Percentiles rank a stretch among this genome's conserved stretches.
Evolutionary conservation across 2,797 vertebrate genomes (phyloP).

Genomic region (Rhyacichthys aspro): DNA sequence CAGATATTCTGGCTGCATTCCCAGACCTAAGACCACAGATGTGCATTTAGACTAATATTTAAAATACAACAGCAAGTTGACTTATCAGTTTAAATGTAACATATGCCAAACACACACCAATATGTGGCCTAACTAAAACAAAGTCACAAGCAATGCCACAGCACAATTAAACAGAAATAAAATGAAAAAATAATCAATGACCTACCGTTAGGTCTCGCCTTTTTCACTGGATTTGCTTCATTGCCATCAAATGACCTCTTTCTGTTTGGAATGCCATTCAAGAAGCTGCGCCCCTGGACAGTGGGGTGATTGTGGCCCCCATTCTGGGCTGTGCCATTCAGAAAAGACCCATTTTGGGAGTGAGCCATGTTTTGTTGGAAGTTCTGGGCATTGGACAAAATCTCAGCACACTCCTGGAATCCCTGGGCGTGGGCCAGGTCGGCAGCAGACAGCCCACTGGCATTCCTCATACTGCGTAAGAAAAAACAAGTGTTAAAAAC

Average conservation of each 20-base stretch:
- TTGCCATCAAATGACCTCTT: conserved; percentile 92
- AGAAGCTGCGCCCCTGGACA: conserved; percentile 78
- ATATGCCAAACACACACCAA: background rate
- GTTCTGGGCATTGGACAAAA: conserved; percentile 97
- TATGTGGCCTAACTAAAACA: no score
- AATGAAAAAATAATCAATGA: background rate
- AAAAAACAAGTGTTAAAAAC: conserved; percentile 85
- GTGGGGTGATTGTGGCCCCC: conserved; percentile 80
- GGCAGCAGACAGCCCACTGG: conserved; percentile 97
- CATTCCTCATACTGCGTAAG: conserved; percentile 98
- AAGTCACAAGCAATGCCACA: no score
- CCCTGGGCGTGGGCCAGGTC: conserved; percentile 99
- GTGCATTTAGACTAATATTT: background rate
- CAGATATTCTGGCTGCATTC: conserved; percentile 70
- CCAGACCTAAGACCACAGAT: conserved; percentile 55
- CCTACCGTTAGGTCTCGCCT: conserved; percentile 87
- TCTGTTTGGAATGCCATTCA: conserved; percentile 86
- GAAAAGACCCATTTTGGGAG: conserved; percentile 84
- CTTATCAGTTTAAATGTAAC: background rate
- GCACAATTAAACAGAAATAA: background rate
- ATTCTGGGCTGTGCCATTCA: conserved; percentile 83
- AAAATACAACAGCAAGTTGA: background rate
- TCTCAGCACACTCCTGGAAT: conserved; percentile 94
- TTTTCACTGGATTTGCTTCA: conserved; percentile 89
- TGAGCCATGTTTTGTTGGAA: conserved; percentile 87